Conservation (phyloP, 2,888 invertebrate species). For the Balanococcus diminutus region DNA sequence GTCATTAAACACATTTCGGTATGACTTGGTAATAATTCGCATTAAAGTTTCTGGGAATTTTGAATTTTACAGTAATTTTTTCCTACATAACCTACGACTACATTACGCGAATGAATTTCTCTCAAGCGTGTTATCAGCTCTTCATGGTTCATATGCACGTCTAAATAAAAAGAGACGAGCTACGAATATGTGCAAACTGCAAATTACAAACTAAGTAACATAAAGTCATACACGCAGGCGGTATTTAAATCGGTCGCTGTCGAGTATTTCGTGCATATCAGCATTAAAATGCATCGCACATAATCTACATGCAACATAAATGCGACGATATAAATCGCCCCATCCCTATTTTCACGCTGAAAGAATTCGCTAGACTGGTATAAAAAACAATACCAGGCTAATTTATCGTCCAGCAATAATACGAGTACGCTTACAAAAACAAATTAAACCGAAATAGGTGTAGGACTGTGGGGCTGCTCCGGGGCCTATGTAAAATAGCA, state of each 20-base stretch:
- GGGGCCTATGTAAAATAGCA: slow-evolving; percentile 32
- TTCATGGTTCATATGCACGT: background rate
- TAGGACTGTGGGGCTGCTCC: background rate
- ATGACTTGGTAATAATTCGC: background rate
- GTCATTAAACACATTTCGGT: background rate
- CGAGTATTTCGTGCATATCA: background rate
- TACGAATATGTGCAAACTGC: background rate
- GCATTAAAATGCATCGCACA: background rate
- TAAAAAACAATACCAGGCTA: background rate
- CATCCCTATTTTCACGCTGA: background rate
- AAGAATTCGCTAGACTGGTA: background rate
- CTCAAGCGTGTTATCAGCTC: background rate
- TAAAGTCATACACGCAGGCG: background rate
- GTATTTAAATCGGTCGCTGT: background rate
- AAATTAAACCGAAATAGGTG: background rate
- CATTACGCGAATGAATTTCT: background rate
- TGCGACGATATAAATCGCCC: background rate
- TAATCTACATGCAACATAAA: background rate
- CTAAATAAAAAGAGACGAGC: background rate
- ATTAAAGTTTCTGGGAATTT: background rate
- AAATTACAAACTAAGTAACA: background rate
- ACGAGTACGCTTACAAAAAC: background rate
- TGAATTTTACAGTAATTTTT: background rate
- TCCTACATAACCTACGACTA: background rate
- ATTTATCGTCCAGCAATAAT: background rate